phyloP scores from a whole-genome alignment of 2,797 vertebrate genomes.

The Cynodonichthys magdalenae region DNA sequence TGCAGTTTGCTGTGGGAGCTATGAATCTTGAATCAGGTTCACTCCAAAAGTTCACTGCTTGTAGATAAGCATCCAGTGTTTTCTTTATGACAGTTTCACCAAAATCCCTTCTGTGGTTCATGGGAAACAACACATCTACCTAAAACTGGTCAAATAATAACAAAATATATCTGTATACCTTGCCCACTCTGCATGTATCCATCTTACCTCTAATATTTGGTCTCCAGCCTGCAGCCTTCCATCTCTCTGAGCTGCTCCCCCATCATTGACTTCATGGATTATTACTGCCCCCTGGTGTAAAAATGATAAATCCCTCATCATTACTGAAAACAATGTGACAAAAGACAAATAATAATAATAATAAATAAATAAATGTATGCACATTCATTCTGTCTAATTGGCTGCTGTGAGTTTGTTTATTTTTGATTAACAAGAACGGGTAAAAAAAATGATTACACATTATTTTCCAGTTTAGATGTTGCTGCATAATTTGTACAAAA shows the following conservation, averaged over 20 bases:
- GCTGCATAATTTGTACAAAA: conserved; percentile 1
- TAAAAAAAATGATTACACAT: conserved; percentile 4
- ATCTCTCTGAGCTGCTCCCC: conserved; percentile 93
- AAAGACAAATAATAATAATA: not conserved
- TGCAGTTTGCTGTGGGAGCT: no score
- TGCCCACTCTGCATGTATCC: not conserved
- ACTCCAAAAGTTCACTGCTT: no score
- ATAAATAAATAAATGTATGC: not conserved
- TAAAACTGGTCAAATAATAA: no score
- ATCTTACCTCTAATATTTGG: conserved; percentile 91
- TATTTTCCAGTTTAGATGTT: not conserved
- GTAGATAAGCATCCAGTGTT: no score
- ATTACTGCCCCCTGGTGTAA: conserved; percentile 90
- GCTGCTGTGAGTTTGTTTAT: not conserved
- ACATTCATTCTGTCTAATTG: not conserved
- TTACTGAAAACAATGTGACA: not conserved
- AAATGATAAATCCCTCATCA: conserved; percentile 13
- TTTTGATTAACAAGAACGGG: not conserved
- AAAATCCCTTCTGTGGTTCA: no score
- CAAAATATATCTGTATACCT: no score
- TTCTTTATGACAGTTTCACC: no score
- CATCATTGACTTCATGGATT: conserved; percentile 95
- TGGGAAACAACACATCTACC: no score
- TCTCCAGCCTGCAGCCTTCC: conserved; percentile 94
- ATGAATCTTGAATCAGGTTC: no score